Base-by-base conservation (phyloP, 2,888 invertebrate genomes). In the Cyclophora albipunctata region DNA sequence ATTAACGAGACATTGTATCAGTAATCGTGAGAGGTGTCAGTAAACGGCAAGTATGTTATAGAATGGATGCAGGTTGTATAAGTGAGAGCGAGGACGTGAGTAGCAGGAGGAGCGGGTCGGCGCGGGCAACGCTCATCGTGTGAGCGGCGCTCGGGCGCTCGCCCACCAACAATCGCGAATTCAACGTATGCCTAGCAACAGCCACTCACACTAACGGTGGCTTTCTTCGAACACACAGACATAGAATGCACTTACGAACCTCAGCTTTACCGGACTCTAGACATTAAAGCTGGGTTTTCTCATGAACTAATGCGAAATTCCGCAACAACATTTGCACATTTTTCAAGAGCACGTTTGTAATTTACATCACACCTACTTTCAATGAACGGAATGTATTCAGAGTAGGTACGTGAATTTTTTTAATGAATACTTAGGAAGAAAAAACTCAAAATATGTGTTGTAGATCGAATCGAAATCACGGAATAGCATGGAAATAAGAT, bases 51-150 rank as follows among this genome's bases (percentile, higher is more conserved):
- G 62, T 66, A 59, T 42, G 52, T 51, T 42, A 49, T 50, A 53
- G 58, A 20, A 42, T 42, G 5, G 35, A 35, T 34, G 33, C 37
- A 55, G 60, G 58, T 49, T 62, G 61, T 62, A n/a, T n/a, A 66
- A 62, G 34, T 43, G 34, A 43, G 43, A 33, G 34, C 34, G 43
- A 33, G 43, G 20, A 34, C 34, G 20, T 43, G 34, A 43, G 60
- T 62, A 64, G 55, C 5, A 57, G 59, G 59, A 60, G 63, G 63
- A 67, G 60, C 46, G 34, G 54, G 66, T 63, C 65, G 37, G 66
- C 73, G 82, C 78, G 85, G 86, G 85, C 86, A 86, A 86, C 75
- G 86, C 71, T 84, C 85, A 84, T 80, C 86, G 86, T 86, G 86
- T 85, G 86, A 86, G 84, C 84, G 81, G 67, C 74, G 78, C 37